Conservation (phyloP, 2,113 vertebrate species). For the Amblyornis subalaris region DNA sequence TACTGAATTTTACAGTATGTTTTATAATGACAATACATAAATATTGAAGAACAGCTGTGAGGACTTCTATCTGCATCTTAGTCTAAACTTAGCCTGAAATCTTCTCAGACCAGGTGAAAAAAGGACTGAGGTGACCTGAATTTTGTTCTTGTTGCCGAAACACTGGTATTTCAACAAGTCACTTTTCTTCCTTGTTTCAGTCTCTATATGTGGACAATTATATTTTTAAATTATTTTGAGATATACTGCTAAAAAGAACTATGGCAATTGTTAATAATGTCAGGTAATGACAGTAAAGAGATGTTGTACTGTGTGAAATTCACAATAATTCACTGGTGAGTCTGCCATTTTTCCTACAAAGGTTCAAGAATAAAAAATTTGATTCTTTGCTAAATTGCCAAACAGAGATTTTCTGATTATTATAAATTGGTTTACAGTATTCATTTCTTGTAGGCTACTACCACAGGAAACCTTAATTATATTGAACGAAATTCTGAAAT, state of each 20-base stretch:
- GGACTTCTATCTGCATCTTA: not conserved
- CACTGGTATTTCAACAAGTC: not conserved
- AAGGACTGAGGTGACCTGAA: not conserved
- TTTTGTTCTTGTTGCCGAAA: not conserved
- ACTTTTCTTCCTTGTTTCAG: not conserved
- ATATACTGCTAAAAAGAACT: not conserved
- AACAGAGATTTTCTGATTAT: not conserved
- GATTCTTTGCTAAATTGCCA: not conserved
- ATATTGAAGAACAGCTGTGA: not conserved
- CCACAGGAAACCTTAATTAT: not conserved
- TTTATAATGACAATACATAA: not conserved
- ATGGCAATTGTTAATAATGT: not conserved
- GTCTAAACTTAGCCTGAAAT: not conserved
- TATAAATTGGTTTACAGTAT: not conserved
- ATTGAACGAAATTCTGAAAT: not conserved
- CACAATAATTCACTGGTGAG: not conserved
- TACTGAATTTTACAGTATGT: not conserved
- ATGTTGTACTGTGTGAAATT: not conserved
- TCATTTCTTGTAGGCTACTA: not conserved
- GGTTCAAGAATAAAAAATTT: not conserved
- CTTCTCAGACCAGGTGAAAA: not conserved
- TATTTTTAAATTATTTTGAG: not conserved
- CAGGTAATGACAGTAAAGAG: not conserved
- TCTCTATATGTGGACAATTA: not conserved
- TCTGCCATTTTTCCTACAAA: not conserved